Percentiles rank a stretch among this genome's conserved stretches.
Conservation (phyloP, 2,797 vertebrate genomes). For the Pelodytes ibericus region DNA sequence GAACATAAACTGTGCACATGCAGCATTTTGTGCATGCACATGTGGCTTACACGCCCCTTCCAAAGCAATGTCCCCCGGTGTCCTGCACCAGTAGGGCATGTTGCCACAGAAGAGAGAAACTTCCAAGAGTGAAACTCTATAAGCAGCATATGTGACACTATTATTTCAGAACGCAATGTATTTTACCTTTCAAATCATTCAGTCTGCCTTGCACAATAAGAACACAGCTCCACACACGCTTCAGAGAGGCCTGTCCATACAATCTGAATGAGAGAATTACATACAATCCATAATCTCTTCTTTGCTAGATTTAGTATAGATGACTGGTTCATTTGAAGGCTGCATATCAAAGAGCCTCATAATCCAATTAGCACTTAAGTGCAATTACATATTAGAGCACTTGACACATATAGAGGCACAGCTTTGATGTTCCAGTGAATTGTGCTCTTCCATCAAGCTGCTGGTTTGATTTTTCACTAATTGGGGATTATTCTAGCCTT, state of each 20-base stretch:
- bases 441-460: slow-evolving; percentile 76
- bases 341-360: slow-evolving; percentile 78
- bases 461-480: slow-evolving; percentile 77
- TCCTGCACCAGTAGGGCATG: too few species aligned
- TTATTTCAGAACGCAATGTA: too few species aligned
- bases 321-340: slow-evolving; percentile 76
- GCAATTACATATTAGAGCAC: slow-evolving; percentile 77
- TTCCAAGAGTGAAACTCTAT: too few species aligned
- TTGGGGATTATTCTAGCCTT: too few species aligned
- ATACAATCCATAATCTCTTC: slow-evolving; percentile 74
- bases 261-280: slow-evolving; percentile 67
- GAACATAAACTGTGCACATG: too few species aligned
- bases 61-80: too few species aligned
- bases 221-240: slow-evolving; percentile 67
- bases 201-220: not conserved
- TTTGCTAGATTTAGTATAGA: slow-evolving; percentile 73
- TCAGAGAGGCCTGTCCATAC: slow-evolving; percentile 66
- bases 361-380: slow-evolving; percentile 83
- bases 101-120: too few species aligned
- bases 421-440: slow-evolving; percentile 80
- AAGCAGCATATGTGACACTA: too few species aligned
- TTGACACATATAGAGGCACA: slow-evolving; percentile 73
- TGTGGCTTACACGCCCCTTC: too few species aligned
- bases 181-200: not conserved
- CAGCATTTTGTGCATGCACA: too few species aligned